A percentile compares a stretch with the other conserved stretches of the same genome.
These are phyloP conservation scores for Drosophila quasianomalipes DNA, from an alignment of 2,888 invertebrate species.

Conservation along the genomic window DNA sequence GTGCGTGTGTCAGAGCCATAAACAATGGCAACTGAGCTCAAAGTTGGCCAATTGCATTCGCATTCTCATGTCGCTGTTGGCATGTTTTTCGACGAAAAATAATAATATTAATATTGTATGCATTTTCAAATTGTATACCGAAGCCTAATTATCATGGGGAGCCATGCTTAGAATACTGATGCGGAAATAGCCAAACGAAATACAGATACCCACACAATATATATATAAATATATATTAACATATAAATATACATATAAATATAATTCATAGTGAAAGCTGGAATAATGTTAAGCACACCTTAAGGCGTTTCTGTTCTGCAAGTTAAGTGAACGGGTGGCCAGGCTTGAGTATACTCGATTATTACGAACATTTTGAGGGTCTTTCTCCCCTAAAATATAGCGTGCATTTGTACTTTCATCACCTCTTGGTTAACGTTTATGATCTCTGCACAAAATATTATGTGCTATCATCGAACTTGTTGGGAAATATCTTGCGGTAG, in stretches of 20 bases:
- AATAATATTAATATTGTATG: constrained; percentile 76
- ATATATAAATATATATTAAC: neutral
- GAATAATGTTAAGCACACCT: constrained; percentile 40
- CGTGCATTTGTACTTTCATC: constrained; percentile 49
- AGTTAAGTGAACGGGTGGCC: neutral
- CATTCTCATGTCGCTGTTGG: constrained; percentile 50
- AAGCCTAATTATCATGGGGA: constrained; percentile 48
- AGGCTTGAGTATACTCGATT: constrained; percentile 10
- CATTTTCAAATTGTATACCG: constrained; percentile 66
- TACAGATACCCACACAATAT: neutral
- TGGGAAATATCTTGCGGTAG: constrained; percentile 34
- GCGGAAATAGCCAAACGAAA: constrained; percentile 12
- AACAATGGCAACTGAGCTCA: constrained; percentile 55
- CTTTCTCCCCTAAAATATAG: constrained; percentile 21
- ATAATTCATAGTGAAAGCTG: constrained; percentile 38
- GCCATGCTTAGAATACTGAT: constrained; percentile 51
- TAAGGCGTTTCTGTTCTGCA: constrained; percentile 38
- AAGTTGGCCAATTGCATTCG: constrained; percentile 50
- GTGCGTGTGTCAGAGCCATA: constrained; percentile 72
- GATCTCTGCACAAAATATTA: constrained; percentile 35
- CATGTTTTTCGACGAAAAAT: constrained; percentile 61
- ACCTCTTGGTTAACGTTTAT: constrained; percentile 42
- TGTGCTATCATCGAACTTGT: constrained; percentile 53
- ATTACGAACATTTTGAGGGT: constrained; percentile 36
- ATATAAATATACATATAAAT: constrained; percentile 9